phyloP scores from a whole-genome alignment of 2,888 invertebrate species.

The Microplitis deprimator region DNA sequence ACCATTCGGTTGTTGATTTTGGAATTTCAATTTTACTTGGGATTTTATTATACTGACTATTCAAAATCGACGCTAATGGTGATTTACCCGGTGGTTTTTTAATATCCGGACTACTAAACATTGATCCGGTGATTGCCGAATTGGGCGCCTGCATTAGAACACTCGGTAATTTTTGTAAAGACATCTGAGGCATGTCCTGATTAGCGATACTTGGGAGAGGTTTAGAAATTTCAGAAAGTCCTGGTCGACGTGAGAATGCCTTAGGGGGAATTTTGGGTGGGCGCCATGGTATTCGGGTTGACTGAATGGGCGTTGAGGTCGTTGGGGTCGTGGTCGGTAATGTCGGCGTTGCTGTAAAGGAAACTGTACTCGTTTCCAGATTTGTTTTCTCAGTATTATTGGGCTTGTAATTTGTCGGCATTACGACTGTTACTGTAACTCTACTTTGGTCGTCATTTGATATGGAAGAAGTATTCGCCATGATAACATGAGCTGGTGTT shows the following conservation, averaged over 20 bases:
- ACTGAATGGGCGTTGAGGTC: conserved; percentile 56
- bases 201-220: background rate
- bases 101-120: no score
- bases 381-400: conserved; percentile 24
- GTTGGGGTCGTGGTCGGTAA: background rate
- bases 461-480: conserved; percentile 58
- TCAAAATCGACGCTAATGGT: conserved; percentile 31
- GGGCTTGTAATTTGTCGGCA: conserved; percentile 58
- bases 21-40: no score
- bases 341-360: conserved; percentile 2
- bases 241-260: background rate
- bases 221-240: background rate
- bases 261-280: background rate
- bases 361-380: background rate
- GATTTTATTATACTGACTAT: background rate
- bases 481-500: conserved; percentile 58
- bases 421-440: conserved; percentile 57
- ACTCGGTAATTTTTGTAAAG: background rate
- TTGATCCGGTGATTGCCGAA: background rate
- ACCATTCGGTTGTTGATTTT: background rate
- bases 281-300: background rate
- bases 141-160: background rate
- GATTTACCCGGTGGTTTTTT: background rate
- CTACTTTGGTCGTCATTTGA: conserved; percentile 44
- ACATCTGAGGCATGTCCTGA: background rate